Conservation (phyloP, 2,113 vertebrate species). For the Peucedramus taeniatus region DNA sequence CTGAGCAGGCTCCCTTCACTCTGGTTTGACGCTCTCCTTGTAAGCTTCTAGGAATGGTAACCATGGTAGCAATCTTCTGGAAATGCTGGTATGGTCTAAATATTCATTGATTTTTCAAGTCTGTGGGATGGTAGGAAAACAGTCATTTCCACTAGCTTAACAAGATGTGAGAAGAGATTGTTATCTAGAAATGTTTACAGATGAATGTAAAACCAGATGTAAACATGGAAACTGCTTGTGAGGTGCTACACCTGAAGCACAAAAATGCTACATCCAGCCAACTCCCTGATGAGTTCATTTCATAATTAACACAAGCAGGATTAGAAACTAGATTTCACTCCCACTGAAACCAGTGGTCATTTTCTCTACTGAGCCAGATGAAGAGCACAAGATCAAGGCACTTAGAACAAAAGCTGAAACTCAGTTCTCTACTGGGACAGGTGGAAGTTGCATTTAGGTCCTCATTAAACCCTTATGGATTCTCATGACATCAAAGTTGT, state of each 20-base stretch:
- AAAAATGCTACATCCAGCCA: background rate
- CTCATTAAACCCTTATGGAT: background rate
- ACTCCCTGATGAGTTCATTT: background rate
- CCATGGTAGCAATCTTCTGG: background rate
- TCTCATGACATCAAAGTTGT: background rate
- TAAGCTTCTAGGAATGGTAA: background rate
- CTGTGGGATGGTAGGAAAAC: background rate
- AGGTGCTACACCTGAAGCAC: background rate
- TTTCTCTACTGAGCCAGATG: background rate
- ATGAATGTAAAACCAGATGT: background rate
- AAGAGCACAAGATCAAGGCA: background rate
- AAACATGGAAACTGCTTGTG: background rate
- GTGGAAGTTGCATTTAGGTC: background rate
- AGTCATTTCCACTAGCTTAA: background rate
- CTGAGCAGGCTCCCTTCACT: background rate
- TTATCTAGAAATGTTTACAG: background rate
- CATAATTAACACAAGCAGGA: background rate
- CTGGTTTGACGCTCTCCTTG: background rate
- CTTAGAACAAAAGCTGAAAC: background rate
- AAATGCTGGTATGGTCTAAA: background rate
- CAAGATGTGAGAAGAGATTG: background rate
- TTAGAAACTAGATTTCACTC: background rate
- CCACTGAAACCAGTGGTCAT: background rate
- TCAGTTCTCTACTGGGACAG: background rate
- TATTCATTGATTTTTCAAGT: background rate